Conservation (phyloP, 2,113 vertebrate genomes). For the Chaetops frenatus region DNA sequence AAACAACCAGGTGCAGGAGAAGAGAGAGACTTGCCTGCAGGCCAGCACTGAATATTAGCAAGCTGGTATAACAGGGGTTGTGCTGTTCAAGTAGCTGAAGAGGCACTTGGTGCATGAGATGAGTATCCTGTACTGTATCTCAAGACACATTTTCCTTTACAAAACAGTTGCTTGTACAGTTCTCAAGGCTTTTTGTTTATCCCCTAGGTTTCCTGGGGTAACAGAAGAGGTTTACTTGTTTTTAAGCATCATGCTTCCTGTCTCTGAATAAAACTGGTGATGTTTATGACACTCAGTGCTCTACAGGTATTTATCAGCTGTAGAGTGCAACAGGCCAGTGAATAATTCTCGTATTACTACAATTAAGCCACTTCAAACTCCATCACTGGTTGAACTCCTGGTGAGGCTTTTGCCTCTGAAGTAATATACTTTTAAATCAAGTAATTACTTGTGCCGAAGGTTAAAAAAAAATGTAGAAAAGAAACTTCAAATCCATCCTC, state of each 20-base stretch:
- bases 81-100: not conserved
- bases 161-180: not conserved
- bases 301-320: not conserved
- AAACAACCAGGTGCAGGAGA: not conserved
- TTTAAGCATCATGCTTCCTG: not conserved
- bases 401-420: not conserved
- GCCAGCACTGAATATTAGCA: not conserved
- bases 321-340: not conserved
- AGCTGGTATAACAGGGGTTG: not conserved
- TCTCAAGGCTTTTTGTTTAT: not conserved
- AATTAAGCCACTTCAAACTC: not conserved
- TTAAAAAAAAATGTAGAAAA: not conserved
- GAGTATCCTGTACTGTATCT: not conserved
- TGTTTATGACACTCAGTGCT: not conserved
- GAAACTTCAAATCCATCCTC: not conserved
- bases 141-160: not conserved
- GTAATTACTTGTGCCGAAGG: not conserved
- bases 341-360: not conserved
- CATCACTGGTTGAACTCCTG: not conserved
- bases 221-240: not conserved
- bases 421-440: not conserved
- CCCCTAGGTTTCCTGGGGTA: not conserved
- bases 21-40: not conserved
- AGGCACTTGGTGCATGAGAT: not conserved
- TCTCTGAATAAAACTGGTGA: not conserved